phyloP scores from a whole-genome alignment of 2,888 invertebrate genomes.

The Entomobrya multifasciata region DNA sequence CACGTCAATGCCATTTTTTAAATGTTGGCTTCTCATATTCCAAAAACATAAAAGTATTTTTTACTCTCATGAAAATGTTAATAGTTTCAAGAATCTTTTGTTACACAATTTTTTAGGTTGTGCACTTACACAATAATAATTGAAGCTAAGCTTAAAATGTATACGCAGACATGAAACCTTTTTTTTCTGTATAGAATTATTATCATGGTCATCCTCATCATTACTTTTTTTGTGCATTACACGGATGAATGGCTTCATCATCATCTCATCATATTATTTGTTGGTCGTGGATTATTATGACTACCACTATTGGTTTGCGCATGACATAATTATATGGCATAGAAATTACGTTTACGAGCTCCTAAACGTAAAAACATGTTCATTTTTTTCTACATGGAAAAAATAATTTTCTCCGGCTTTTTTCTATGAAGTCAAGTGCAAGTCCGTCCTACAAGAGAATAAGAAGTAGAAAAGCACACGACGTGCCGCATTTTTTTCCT shows the following conservation, averaged over 20 bases:
- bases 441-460: too few species aligned
- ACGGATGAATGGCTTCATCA: constrained; percentile 35
- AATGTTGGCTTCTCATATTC: too few species aligned
- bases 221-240: constrained; percentile 18
- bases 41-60: too few species aligned
- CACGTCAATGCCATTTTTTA: too few species aligned
- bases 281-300: background rate
- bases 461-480: background rate
- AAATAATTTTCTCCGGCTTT: constrained; percentile 53
- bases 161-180: too few species aligned
- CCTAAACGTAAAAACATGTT: constrained; percentile 13
- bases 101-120: too few species aligned
- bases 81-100: too few species aligned
- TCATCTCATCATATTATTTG: background rate
- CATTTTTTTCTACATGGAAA: constrained; percentile 35
- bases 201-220: background rate
- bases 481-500: constrained; percentile 54
- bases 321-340: constrained; percentile 57
- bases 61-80: too few species aligned
- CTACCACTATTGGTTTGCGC: constrained; percentile 23
- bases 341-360: constrained; percentile 66
- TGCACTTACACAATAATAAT: too few species aligned
- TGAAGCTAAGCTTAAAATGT: too few species aligned
- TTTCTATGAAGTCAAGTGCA: constrained; percentile 24
- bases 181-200: background rate